Evolutionary conservation across 2,113 vertebrate species (phyloP).

Genomic region (Oophaga pumilio): DNA sequence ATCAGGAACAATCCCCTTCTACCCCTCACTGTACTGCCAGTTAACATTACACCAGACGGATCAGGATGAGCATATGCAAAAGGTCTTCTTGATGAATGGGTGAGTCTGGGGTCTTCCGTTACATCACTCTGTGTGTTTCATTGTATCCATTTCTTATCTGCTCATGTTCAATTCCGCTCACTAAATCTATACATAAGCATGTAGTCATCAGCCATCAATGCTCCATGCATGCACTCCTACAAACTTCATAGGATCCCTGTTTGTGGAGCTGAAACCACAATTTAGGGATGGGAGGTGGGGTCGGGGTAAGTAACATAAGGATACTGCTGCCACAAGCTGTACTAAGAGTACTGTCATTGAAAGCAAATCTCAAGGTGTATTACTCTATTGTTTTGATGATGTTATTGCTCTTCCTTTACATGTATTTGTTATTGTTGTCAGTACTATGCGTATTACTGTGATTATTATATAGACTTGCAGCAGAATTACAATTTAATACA

Average conservation of each 20-base stretch:
- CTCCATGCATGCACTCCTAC: neutral
- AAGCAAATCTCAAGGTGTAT: neutral
- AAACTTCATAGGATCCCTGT: conserved; percentile 25
- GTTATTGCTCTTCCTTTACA: neutral
- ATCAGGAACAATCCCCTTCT: neutral
- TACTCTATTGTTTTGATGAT: neutral
- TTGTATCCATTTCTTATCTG: neutral
- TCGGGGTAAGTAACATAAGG: neutral
- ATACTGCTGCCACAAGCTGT: neutral
- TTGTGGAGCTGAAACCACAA: neutral
- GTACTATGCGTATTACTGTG: neutral
- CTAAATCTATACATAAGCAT: neutral
- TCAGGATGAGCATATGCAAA: neutral
- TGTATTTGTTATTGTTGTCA: neutral
- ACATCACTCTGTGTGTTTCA: neutral
- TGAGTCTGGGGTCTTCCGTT: conserved; percentile 23
- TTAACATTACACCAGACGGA: neutral
- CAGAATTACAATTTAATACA: neutral
- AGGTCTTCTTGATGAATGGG: neutral
- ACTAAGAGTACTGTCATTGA: conserved; percentile 7
- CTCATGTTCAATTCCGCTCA: neutral
- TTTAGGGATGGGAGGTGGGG: conserved; percentile 23
- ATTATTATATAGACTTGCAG: neutral
- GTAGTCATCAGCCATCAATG: neutral
- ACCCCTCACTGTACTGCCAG: neutral